Base-by-base conservation (phyloP, 2,888 invertebrate species). In the Capitulum mitella region DNA sequence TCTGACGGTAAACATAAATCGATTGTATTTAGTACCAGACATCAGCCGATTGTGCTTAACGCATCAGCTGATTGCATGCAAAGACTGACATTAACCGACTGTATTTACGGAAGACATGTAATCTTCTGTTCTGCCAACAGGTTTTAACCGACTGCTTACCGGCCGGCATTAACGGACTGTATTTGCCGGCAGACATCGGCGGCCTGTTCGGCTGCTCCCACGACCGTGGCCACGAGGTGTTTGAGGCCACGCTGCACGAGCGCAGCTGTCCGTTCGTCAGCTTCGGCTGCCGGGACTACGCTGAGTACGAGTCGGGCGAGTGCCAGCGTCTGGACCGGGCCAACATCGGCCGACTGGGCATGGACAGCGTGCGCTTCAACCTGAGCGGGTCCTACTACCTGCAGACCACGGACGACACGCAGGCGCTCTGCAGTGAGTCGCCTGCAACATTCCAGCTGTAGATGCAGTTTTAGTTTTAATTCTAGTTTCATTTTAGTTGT, bases 201-300 rank as follows among this genome's bases (percentile, higher is more conserved):
- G 14, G 34, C 5, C 64, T 64, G 34, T 64, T 64, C 64, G 64
- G 64, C 64, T 64, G 64, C 19, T 10, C 64, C 1, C 64, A 64
- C 64, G 64, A 32, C 19, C 64, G 64, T 19, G 64, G 34, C 34
- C 64, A 64, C 64, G 64, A 64, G 64, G 34, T 64, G 3, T 64
- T 64, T 19, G n/a, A 16, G 29, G 64, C 64, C 34, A 64, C 64
- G 34, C 32, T 64, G 2, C 14, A 16, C 29, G 64, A 64, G 19
- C 32, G 19, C 1, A 19, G 5, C 19, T 64, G 64, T 19, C 64
- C 64, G 34, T 64, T 64, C 34, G 64, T 64, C 34, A 64, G 64
- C 34, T 64, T 64, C 34, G 16, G 29, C 19, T 64, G 64, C 34
- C 16, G 16, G 3, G 34, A 64, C 19, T 19, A 64, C 64, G 64